phyloP scores from a whole-genome alignment of 2,888 invertebrate species.

The Melanostoma scalare region DNA sequence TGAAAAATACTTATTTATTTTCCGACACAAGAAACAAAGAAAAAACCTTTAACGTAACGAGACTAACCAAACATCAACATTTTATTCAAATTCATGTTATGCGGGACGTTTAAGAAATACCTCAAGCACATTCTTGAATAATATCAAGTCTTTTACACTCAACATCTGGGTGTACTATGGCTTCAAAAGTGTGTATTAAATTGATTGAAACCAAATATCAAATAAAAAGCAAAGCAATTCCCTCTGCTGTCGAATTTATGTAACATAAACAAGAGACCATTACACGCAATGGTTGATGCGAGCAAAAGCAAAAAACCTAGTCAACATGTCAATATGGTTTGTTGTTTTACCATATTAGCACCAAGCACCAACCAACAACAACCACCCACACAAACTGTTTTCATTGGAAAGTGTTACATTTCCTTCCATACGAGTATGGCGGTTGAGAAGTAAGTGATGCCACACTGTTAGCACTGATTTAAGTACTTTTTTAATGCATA shows the following conservation, averaged over 20 bases:
- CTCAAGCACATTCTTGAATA: conserved; percentile 7
- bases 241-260: conserved; percentile 38
- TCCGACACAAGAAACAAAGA: too few relatives aligned
- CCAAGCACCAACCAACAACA: neutral
- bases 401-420: conserved; percentile 54
- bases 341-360: conserved; percentile 25
- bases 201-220: conserved; percentile 42
- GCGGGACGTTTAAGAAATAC: neutral
- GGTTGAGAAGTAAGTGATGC: neutral
- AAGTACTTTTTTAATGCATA: too few relatives aligned
- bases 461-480: neutral
- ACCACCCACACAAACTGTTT: neutral
- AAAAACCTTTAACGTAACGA: too few relatives aligned
- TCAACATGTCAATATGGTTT: conserved; percentile 33
- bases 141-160: conserved; percentile 32
- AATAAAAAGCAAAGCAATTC: conserved; percentile 25
- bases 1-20: too few relatives aligned
- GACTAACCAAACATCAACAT: neutral
- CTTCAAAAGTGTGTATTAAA: conserved; percentile 30
- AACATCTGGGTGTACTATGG: conserved; percentile 26
- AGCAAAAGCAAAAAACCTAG: conserved; percentile 5
- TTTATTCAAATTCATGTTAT: neutral
- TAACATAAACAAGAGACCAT: conserved; percentile 61
- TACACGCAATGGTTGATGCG: conserved; percentile 38
- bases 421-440: conserved; percentile 37